phyloP scores from a whole-genome alignment of 2,888 invertebrate species.

The Leptopilina drosophilae region DNA sequence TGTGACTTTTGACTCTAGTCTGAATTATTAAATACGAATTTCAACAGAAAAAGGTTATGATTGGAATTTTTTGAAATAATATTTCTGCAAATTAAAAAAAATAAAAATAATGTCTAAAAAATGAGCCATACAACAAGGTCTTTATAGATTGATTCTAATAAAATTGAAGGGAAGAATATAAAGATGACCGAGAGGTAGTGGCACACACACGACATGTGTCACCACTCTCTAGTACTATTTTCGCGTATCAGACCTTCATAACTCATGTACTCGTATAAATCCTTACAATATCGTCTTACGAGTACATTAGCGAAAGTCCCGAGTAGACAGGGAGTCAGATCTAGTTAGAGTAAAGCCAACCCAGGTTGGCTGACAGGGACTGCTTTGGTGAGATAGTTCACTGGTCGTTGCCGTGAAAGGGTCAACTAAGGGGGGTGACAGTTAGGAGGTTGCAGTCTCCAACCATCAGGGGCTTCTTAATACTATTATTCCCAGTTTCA shows the following conservation, averaged over 20 bases:
- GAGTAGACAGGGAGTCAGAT: slow-evolving; percentile 63
- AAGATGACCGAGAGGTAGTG: not conserved
- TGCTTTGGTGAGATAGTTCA: slow-evolving; percentile 57
- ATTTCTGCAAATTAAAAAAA: too few relatives aligned
- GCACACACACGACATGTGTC: slow-evolving; percentile 3
- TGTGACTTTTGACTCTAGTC: too few relatives aligned
- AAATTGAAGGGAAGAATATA: too few relatives aligned
- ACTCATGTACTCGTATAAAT: slow-evolving; percentile 54
- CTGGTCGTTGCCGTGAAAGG: slow-evolving; percentile 61
- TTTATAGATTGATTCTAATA: too few relatives aligned
- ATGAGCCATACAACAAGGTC: too few relatives aligned
- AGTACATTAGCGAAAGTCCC: slow-evolving; percentile 49
- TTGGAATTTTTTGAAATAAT: too few relatives aligned
- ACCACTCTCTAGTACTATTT: slow-evolving; percentile 13
- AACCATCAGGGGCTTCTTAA: slow-evolving; percentile 73
- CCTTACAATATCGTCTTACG: slow-evolving; percentile 65
- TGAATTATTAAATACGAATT: too few relatives aligned
- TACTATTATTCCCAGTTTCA: slow-evolving; percentile 73
- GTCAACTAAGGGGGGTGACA: slow-evolving; percentile 66
- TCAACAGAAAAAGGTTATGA: too few relatives aligned
- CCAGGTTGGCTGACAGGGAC: slow-evolving; percentile 62
- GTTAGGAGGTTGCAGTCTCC: slow-evolving; percentile 74
- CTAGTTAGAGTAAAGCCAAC: slow-evolving; percentile 69
- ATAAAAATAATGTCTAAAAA: too few relatives aligned
- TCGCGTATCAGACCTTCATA: slow-evolving; percentile 22